Conservation (phyloP, 1,140 invertebrate species). For the Drosophila novamexicana region DNA sequence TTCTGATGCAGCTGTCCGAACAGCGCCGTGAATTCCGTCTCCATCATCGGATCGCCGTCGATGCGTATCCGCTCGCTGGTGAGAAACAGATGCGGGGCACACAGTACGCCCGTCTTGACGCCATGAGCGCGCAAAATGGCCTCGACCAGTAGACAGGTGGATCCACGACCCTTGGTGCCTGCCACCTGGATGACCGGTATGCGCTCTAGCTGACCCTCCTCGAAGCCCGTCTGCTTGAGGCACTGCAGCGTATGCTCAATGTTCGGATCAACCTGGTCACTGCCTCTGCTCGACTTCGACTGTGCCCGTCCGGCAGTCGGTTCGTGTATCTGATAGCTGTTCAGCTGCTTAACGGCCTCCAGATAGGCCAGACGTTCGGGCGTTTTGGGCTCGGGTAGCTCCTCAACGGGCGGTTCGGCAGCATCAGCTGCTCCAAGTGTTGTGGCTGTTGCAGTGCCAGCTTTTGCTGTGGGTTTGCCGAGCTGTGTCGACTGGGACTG, state of each 20-base stretch:
- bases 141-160: constrained; percentile 97
- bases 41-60: constrained; percentile 91
- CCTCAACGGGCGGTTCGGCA: neutral
- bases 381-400: constrained; percentile 21
- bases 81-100: constrained; percentile 96
- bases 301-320: constrained; percentile 18
- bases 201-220: constrained; percentile 25
- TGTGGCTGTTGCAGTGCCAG: neutral
- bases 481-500: neutral
- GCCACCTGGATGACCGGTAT: constrained; percentile 70
- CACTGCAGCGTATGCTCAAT: constrained; percentile 56
- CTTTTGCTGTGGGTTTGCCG: neutral
- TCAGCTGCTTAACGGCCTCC: constrained; percentile 46
- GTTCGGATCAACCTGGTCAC: constrained; percentile 33
- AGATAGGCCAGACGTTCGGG: constrained; percentile 60
- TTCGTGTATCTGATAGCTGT: constrained; percentile 52
- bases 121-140: constrained; percentile 94
- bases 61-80: constrained; percentile 97
- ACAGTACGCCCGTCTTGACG: constrained; percentile 96
- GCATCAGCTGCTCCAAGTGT: neutral
- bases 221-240: constrained; percentile 44
- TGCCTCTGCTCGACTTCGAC: constrained; percentile 12
- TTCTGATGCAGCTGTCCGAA: constrained; percentile 93
- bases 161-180: constrained; percentile 86
- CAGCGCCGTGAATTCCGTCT: constrained; percentile 90